phyloP scores from a whole-genome alignment of 2,888 invertebrate species.

The Melanophora roralis region DNA sequence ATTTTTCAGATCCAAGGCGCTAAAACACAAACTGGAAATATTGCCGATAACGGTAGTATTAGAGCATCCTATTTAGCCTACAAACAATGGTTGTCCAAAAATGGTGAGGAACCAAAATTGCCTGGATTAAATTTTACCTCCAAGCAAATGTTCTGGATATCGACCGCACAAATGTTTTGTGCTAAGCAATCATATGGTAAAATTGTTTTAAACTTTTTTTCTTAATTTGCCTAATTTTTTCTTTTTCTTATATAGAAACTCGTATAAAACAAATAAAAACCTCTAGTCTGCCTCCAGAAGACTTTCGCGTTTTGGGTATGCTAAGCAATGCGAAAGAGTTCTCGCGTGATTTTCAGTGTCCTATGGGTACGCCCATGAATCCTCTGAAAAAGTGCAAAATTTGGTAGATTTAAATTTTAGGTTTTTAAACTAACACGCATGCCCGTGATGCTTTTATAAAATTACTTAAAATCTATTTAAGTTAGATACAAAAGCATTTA shows the following conservation, averaged over 20 bases:
- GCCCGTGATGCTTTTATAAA: too few relatives aligned
- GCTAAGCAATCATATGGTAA: constrained; percentile 83
- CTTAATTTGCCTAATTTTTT: too few relatives aligned
- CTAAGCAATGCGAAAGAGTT: constrained; percentile 95
- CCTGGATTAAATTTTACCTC: constrained; percentile 86
- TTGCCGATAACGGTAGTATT: constrained; percentile 95
- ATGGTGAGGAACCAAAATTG: constrained; percentile 82
- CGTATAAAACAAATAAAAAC: constrained; percentile 88
- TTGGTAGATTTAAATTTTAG: too few relatives aligned
- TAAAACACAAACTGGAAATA: constrained; percentile 95
- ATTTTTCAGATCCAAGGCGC: constrained; percentile 89
- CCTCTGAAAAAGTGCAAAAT: constrained; percentile 92
- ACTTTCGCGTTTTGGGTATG: constrained; percentile 92
- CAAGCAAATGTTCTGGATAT: constrained; percentile 88
- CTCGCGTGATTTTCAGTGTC: constrained; percentile 91
- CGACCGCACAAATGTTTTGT: constrained; percentile 93
- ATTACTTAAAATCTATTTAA: too few relatives aligned
- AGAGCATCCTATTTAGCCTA: constrained; percentile 94
- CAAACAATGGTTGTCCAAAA: constrained; percentile 83
- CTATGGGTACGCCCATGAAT: constrained; percentile 92
- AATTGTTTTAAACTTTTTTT: not conserved
- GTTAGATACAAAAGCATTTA: too few relatives aligned
- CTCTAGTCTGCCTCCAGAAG: constrained; percentile 87
- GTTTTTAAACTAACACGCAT: too few relatives aligned
- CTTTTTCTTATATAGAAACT: constrained; percentile 79